A percentile compares a stretch with the other conserved stretches of the same genome.
Conservation (phyloP, 2,113 vertebrate genomes). For the Pangasianodon hypophthalmus region DNA sequence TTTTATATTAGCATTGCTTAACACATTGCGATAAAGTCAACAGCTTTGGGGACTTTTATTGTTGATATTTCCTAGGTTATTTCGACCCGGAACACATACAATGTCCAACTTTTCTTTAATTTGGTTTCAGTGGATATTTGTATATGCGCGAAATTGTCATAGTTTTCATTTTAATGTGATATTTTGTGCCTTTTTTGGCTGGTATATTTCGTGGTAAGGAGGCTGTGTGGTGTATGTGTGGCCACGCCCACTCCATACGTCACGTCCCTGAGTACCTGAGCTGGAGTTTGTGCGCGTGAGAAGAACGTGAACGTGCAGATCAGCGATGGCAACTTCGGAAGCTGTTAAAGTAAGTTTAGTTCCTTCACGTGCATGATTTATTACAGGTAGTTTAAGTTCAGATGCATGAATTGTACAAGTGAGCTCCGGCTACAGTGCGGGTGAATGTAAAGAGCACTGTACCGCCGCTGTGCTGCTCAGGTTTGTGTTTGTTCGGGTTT, state of each 20-base stretch:
- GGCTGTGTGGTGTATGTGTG: background rate
- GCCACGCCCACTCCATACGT: background rate
- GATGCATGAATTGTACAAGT: background rate
- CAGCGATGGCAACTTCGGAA: conserved; percentile 62
- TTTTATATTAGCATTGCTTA: background rate
- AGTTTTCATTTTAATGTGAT: background rate
- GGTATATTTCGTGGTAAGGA: background rate
- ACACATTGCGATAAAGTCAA: background rate
- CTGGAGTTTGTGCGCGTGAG: background rate
- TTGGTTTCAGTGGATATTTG: background rate
- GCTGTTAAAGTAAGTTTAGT: conserved; percentile 61
- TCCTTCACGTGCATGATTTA: background rate
- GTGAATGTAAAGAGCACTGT: background rate
- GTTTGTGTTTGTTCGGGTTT: too few species aligned
- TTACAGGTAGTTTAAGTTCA: background rate
- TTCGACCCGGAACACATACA: background rate
- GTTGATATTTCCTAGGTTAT: background rate
- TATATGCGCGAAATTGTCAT: background rate
- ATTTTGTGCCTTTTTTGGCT: background rate
- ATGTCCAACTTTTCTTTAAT: background rate
- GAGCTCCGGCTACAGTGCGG: too few species aligned
- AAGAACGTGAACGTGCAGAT: background rate
- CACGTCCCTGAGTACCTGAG: background rate
- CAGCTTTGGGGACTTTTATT: background rate
- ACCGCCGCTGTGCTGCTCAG: too few species aligned